Base-by-base conservation (phyloP, 2,113 vertebrate genomes). In the Sorex fumeus region DNA sequence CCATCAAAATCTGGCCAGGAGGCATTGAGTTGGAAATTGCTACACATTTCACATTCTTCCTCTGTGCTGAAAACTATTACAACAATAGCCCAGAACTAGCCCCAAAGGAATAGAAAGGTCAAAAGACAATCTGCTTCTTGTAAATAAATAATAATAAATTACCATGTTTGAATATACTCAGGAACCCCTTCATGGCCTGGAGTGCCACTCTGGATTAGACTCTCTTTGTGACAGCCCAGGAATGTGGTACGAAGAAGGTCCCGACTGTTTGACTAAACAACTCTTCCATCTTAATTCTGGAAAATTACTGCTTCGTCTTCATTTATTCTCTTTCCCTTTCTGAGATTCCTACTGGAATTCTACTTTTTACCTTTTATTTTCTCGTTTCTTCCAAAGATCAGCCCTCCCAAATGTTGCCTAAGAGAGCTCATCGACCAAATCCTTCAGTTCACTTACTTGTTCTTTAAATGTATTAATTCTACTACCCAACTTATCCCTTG, bases 61-160 rank as follows among this genome's bases (percentile, higher is more conserved):
- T 45, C 87, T 70, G 92, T 53, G 57, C 90, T 79, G 91, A 87
- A 85, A 13, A 25, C 79, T 76, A 13, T 85, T 80, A 92, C 74
- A 95, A 85, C 80, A 2, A 0, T 1, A 0, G 95, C 91, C 95
- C 69, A 8, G 4, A 94, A 84, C 43, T 4, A 7, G 88, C 77
- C 92, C 85, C 13, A 66, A 0, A 93, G 53, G 94, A 87, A 96
- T 87, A 47, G 3, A 86, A 95, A 97, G 96, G 97, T 96, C 97
- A 97, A 91, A 96, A 96, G 97, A 96, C 93, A 84, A 96, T 87
- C 95, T 96, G 96, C 94, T 34, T 6, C 96, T 94, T 96, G 84
- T 97, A 97, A 97, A 97, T 97, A 97, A 97, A 97, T 96, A 96
- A 97, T 94, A 97, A 97, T 95, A 96, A 97, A 97, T 97, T 87